These are phyloP conservation scores for Mesaphorura yosii DNA, from an alignment of 1,140 invertebrate species.

Conservation along the genomic window DNA sequence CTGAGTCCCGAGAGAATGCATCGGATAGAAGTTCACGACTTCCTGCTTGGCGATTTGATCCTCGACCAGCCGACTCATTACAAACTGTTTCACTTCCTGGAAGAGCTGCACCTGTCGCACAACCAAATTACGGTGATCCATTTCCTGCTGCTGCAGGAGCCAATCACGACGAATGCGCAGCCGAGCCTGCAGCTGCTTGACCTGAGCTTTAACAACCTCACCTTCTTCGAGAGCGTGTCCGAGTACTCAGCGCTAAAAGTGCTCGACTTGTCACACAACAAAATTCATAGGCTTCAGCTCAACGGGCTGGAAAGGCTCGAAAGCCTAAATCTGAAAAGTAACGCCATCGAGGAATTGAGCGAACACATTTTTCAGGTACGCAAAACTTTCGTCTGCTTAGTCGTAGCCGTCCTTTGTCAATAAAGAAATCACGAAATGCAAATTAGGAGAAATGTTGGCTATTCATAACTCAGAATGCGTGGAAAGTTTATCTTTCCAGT, in stretches of 20 bases:
- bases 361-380: slow-evolving; percentile 23
- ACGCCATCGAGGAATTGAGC: slow-evolving; percentile 19
- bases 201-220: slow-evolving; percentile 25
- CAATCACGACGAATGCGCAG: background rate
- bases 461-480: too few species aligned
- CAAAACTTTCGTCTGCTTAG: too few species aligned
- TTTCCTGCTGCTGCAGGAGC: slow-evolving; percentile 1
- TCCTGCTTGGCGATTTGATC: slow-evolving; percentile 3
- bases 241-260: slow-evolving; percentile 34
- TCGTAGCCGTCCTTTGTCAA: too few species aligned
- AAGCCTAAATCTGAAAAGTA: slow-evolving; percentile 28
- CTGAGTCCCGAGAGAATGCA: background rate
- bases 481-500: too few species aligned
- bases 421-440: too few species aligned
- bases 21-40: slow-evolving; percentile 24
- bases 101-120: slow-evolving; percentile 16
- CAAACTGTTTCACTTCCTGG: slow-evolving; percentile 15
- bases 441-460: too few species aligned
- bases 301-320: slow-evolving; percentile 15
- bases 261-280: slow-evolving; percentile 40
- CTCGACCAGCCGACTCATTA: slow-evolving; percentile 8
- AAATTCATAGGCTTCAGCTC: slow-evolving; percentile 34
- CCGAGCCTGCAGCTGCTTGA: slow-evolving; percentile 18
- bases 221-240: slow-evolving; percentile 20
- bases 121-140: slow-evolving; percentile 26